Evolutionary conservation across 1,140 invertebrate genomes (phyloP).

Genomic region (Capitella teleta): DNA sequence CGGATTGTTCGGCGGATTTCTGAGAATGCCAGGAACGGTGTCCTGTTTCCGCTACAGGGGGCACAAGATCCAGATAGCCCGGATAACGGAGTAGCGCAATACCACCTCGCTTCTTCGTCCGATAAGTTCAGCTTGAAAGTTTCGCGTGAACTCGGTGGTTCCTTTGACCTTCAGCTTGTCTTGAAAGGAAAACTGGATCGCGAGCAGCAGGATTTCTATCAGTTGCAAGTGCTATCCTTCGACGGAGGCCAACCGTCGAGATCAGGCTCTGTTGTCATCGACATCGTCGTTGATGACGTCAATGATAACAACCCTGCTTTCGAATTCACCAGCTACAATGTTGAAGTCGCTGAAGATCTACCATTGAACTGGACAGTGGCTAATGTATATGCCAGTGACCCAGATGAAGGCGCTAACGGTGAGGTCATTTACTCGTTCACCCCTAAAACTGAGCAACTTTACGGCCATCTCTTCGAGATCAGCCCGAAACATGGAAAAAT

Average conservation of each 20-base stretch:
- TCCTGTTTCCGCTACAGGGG: not conserved
- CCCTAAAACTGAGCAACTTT: conserved; percentile 36
- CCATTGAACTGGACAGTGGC: conserved; percentile 69
- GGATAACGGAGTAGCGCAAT: conserved; percentile 1
- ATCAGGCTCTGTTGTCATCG: not conserved
- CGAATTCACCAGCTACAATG: conserved; percentile 33
- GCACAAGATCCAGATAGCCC: conserved; percentile 5
- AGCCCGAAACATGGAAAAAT: conserved; percentile 73
- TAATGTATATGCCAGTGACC: conserved; percentile 55
- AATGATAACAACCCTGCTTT: conserved; percentile 38
- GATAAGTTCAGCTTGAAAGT: not conserved
- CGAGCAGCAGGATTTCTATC: conserved; percentile 1
- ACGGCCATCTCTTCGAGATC: conserved; percentile 54
- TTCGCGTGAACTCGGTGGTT: not conserved
- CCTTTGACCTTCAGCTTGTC: not conserved
- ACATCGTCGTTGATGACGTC: not conserved
- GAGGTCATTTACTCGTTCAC: conserved; percentile 60
- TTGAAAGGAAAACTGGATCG: conserved; percentile 3
- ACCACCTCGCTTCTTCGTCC: not conserved
- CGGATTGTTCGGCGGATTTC: not conserved
- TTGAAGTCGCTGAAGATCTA: conserved; percentile 75
- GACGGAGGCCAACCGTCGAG: conserved; percentile 2
- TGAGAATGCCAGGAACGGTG: conserved; percentile 1
- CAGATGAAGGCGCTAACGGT: conserved; percentile 27
- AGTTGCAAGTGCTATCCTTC: not conserved